A percentile compares a stretch with the other conserved stretches of the same genome.
These are phyloP conservation scores for Rhagonycha fulva DNA, from an alignment of 2,888 invertebrate species.

Conservation along the genomic window DNA sequence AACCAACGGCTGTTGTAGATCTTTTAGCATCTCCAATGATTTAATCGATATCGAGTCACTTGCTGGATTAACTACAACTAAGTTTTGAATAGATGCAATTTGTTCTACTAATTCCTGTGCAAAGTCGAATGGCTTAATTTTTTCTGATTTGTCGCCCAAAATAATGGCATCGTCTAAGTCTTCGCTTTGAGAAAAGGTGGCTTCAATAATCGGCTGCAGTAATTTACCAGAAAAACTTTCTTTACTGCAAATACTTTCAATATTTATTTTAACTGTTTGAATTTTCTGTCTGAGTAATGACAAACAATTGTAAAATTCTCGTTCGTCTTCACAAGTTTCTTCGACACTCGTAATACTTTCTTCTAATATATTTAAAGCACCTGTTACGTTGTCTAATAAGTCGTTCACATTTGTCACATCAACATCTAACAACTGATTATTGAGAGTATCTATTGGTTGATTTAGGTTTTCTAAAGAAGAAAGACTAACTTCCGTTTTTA, in stretches of 20 bases:
- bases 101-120: conserved; percentile 44
- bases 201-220: conserved; percentile 34
- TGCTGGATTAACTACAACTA: conserved; percentile 42
- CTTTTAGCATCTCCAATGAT: conserved; percentile 28
- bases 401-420: conserved; percentile 38
- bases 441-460: conserved; percentile 57
- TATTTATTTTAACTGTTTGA: conserved; percentile 47
- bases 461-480: conserved; percentile 58
- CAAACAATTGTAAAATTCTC: conserved; percentile 43
- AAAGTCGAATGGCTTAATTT: conserved; percentile 28
- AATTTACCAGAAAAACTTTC: conserved; percentile 13
- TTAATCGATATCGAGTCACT: conserved; percentile 13
- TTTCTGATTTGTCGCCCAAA: conserved; percentile 9
- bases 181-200: not conserved
- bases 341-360: conserved; percentile 46
- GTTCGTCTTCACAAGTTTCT: conserved; percentile 38
- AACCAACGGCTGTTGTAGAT: conserved; percentile 42
- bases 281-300: conserved; percentile 44
- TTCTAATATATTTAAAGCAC: conserved; percentile 48
- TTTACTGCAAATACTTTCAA: conserved; percentile 24
- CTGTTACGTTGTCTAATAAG: conserved; percentile 47
- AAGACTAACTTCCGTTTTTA: conserved; percentile 48
- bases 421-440: conserved; percentile 48
- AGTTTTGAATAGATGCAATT: conserved; percentile 45
- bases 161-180: not conserved